Evolutionary conservation across 1,140 invertebrate genomes (phyloP), one percentile per base, ranked within the genome.

Genomic region (Halictus rubicundus): DNA sequence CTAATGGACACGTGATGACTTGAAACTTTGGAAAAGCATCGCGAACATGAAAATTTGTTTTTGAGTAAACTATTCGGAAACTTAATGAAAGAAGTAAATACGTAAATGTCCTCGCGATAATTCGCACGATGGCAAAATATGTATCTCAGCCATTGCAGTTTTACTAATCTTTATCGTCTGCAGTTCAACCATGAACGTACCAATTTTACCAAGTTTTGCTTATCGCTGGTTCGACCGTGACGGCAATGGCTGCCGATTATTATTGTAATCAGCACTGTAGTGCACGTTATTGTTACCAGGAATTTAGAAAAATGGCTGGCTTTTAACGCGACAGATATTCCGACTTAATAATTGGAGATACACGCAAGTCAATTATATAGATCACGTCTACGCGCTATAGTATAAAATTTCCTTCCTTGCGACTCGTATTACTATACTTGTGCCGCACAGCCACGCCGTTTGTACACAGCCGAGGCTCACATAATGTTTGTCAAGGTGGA

Each of bases 401-500:
- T 63, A 61, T 77, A 70, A 70, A 77, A 70, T 77, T 70, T 77
- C 68, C 75, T 70, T 70, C 68, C 42, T 61, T 25, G 12, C 21
- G 37, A 37, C 49, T 73, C 37, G 69, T 65, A 27, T 73, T 66
- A 73, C 16, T 37, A 32, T 32, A 9, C 63, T 39, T 42, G 8
- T 21, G n/a, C 61, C 68, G 19, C 78, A 12, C 9, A 19, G 9
- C 9, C 25, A 59, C 16, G 9, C 9, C 21, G 64, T 10, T 59
- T 60, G 68, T 59, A 72, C 37, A 71, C 63, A 32, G 63, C 84
- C 68, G 74, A 80, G 69, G 66, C 83, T 90, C 87, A 89, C 88
- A 89, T 89, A 91, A 92, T 86, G 81, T 89, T 90, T 88, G 86
- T 80, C 83, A 86, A 88, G 85, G 87, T 75, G 82, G 71, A 74